Evolutionary conservation across 1,140 invertebrate species (phyloP).

Genomic region (Antheraea mylitta): DNA sequence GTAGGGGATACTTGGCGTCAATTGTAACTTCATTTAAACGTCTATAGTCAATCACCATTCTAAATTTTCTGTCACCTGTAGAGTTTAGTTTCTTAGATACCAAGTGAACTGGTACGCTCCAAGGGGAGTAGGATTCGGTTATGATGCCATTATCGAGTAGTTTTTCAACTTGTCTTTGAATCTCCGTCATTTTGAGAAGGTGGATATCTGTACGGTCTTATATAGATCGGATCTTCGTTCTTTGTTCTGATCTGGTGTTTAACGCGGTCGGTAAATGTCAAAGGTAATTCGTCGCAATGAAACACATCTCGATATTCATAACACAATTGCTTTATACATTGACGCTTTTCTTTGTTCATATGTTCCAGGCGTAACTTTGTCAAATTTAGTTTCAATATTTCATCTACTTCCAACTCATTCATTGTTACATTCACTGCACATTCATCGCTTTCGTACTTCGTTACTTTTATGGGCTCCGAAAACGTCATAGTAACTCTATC

Average conservation of each 20-base stretch:
- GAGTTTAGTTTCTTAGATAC: not conserved
- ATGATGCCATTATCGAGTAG: not conserved
- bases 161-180: too few relatives aligned
- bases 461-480: too few relatives aligned
- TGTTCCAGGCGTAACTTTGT: too few relatives aligned
- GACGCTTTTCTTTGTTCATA: too few relatives aligned
- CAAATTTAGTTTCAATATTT: too few relatives aligned
- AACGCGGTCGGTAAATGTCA: too few relatives aligned
- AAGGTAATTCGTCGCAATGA: too few relatives aligned
- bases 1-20: conserved; percentile 11
- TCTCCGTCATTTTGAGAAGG: not conserved
- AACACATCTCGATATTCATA: too few relatives aligned
- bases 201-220: conserved; percentile 11
- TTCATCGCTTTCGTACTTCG: too few relatives aligned
- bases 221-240: conserved; percentile 16
- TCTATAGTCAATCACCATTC: conserved; percentile 17
- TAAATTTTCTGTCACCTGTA: not conserved
- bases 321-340: too few relatives aligned
- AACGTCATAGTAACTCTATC: conserved; percentile 5
- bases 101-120: not conserved
- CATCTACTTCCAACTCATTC: too few relatives aligned
- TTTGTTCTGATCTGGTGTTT: conserved; percentile 13
- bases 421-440: too few relatives aligned
- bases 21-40: conserved; percentile 15
- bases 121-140: not conserved